Conservation (phyloP, 2,113 vertebrate species). For the Neoarius graeffei region DNA sequence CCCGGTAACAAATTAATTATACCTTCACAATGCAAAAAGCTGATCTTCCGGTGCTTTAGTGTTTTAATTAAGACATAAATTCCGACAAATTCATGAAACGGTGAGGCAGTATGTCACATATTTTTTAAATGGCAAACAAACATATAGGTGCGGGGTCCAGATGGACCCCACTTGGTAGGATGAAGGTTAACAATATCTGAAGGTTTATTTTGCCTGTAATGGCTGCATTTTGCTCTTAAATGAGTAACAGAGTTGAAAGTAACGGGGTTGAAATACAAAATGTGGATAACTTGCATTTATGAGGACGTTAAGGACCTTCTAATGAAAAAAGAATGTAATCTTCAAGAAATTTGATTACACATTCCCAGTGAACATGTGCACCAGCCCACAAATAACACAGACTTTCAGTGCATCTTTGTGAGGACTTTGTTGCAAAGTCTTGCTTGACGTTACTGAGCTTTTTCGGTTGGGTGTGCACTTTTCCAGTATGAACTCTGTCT, state of each 20-base stretch:
- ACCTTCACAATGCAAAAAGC: too few relatives aligned
- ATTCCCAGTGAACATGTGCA: not conserved
- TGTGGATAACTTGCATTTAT: too few relatives aligned
- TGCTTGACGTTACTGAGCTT: not conserved
- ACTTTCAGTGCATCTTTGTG: not conserved
- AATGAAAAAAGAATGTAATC: not conserved
- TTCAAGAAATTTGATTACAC: not conserved
- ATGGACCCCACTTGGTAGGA: too few relatives aligned
- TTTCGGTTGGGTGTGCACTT: too few relatives aligned
- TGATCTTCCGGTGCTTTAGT: too few relatives aligned
- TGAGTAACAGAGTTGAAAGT: not conserved
- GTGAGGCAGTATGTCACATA: too few relatives aligned
- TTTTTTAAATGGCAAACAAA: too few relatives aligned
- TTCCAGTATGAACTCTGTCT: not conserved
- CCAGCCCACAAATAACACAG: not conserved
- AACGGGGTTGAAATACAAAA: not conserved
- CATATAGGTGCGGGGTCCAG: too few relatives aligned
- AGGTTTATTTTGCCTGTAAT: not conserved
- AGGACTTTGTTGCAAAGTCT: not conserved
- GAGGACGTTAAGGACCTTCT: not conserved
- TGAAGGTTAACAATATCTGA: too few relatives aligned
- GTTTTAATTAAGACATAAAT: too few relatives aligned
- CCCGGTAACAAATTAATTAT: too few relatives aligned
- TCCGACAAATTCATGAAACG: too few relatives aligned
- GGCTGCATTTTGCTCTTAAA: not conserved